Conservation (phyloP, 1,140 invertebrate genomes). For the Neuroterus valhalla region DNA sequence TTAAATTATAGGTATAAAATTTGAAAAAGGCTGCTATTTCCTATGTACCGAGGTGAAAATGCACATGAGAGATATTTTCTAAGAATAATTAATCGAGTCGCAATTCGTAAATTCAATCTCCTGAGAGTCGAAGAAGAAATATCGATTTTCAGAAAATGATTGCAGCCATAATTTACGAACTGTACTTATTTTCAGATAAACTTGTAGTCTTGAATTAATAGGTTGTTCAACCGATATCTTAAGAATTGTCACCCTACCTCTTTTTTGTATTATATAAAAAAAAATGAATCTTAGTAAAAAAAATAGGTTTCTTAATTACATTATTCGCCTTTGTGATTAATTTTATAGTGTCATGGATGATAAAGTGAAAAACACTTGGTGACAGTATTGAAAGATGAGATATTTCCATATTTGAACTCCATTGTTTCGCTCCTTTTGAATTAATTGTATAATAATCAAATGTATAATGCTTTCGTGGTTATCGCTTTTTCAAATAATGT, state of each 20-base stretch:
- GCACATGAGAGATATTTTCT: not conserved
- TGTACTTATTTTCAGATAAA: constrained; percentile 42
- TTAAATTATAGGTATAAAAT: no score
- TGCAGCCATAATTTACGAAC: constrained; percentile 51
- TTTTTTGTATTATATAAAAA: no score
- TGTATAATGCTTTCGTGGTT: no score
- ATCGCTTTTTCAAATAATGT: not conserved
- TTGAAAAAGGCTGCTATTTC: no score
- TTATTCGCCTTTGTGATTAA: no score
- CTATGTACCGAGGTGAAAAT: not conserved
- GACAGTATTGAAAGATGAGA: no score
- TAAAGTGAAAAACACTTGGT: no score
- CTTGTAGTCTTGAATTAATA: constrained; percentile 33
- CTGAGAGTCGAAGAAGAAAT: not conserved
- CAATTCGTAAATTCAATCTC: constrained; percentile 14
- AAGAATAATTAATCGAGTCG: not conserved
- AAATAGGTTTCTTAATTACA: no score
- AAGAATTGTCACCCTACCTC: no score
- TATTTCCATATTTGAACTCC: no score
- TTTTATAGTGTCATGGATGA: no score
- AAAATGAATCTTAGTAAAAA: no score
- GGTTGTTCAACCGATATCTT: constrained; percentile 25
- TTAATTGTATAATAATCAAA: constrained; percentile 30
- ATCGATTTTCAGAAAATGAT: constrained; percentile 15
- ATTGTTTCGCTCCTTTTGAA: not conserved